Conservation (phyloP, 2,113 vertebrate genomes). For the Urocynchramus pylzowi region DNA sequence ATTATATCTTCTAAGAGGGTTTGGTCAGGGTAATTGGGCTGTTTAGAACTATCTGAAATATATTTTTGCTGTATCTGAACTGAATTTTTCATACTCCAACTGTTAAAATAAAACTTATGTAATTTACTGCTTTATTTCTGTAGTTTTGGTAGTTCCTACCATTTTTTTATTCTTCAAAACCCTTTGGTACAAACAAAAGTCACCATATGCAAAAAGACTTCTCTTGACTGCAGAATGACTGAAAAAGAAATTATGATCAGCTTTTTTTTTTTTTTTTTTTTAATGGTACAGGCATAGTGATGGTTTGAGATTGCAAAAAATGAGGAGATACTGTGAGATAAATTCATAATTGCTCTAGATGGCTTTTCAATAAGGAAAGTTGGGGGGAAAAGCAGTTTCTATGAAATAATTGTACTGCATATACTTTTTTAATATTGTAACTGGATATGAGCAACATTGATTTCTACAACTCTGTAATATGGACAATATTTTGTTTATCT, state of each 20-base stretch:
- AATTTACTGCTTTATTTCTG: neutral
- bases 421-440: neutral
- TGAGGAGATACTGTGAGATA: neutral
- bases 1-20: neutral
- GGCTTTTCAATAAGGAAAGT: neutral
- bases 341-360: neutral
- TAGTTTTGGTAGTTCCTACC: neutral
- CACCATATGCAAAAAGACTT: neutral
- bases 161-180: neutral
- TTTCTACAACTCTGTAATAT: neutral
- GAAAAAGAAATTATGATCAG: neutral
- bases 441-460: neutral
- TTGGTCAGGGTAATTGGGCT: neutral
- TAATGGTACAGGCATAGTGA: neutral
- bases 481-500: conserved; percentile 9
- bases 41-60: neutral
- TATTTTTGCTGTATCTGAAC: neutral
- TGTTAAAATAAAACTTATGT: neutral
- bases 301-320: neutral
- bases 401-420: neutral
- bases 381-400: neutral
- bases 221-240: neutral
- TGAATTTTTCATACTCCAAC: neutral
- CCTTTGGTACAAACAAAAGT: neutral
- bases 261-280: neutral